Conservation (phyloP, 2,888 invertebrate genomes). For the Bimastos eiseni region DNA sequence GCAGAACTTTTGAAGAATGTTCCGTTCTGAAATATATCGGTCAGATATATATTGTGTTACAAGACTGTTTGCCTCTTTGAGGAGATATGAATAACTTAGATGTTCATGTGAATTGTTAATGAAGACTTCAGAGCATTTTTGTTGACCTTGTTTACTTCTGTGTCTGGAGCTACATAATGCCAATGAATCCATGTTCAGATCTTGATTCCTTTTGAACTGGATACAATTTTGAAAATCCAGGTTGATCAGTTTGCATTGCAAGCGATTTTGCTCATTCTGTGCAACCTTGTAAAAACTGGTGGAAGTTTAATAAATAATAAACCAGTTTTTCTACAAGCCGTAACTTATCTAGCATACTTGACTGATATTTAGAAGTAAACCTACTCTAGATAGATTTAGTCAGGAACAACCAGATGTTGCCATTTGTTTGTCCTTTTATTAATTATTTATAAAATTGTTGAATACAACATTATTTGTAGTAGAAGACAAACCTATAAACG, state of each 20-base stretch:
- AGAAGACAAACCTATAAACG: no score
- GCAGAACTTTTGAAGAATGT: neutral
- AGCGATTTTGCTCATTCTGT: no score
- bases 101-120: neutral
- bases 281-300: neutral
- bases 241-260: neutral
- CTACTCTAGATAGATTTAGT: neutral
- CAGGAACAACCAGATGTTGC: no score
- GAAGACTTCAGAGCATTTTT: neutral
- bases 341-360: neutral
- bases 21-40: neutral
- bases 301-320: neutral
- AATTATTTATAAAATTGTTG: no score
- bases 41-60: neutral
- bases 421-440: no score
- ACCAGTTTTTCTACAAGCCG: neutral
- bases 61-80: neutral
- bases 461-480: no score
- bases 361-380: neutral
- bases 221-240: neutral
- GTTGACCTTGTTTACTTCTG: neutral
- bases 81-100: neutral
- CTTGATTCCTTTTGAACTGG: neutral
- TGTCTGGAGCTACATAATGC: neutral
- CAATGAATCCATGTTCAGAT: neutral